Evolutionary conservation across 2,888 invertebrate species (phyloP), one percentile per base, ranked within the genome.

Genomic region (Theretra japonica): DNA sequence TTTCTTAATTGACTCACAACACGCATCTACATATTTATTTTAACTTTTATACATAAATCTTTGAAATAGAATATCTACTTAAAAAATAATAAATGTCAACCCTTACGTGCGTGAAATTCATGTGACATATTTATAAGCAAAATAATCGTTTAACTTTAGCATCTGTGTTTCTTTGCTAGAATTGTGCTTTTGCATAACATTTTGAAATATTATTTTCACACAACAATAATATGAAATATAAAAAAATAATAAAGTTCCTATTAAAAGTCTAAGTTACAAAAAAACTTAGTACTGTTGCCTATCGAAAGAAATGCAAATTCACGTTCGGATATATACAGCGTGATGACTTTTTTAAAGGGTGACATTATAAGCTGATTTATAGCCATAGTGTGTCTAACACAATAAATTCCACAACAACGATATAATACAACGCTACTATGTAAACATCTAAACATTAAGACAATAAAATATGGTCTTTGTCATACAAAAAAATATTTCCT

Each of bases 1-100:
- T 84, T 76, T 84, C 82, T 80, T 89, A 92, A 92, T 92, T 92
- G 91, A 93, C 91, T 87, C 82, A 90, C 87, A 89, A 91, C 88
- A 91, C 83, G 84, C 78, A 88, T 73, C 82, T 86, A 86, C 80
- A 78, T 82, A 68, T 62, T 33, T 56, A 23, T 50, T 21, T 30
- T 57, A 71, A 8, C 23, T 68, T 68, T 65, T 57, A 57, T 58
- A 41, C 41, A 28, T 62, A 53, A 68, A 57, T 19, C 11, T 25
- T 71, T 28, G 53, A 28, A 68, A 68, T 57, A 41, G 21, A 59
- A 30, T n/a, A n/a, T n/a, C n/a, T 71, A 57, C 68, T 58, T 71
- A 28, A 53, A 65, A 11, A 41, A 17, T 17, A 65, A 15, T 17
- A 65, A 41, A 33, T 65, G 11, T 65, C 23, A 41, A 65, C 23